Evolutionary conservation across 2,113 vertebrate genomes (phyloP), one percentile per base, ranked within the genome.

Genomic region (Nesoenas mayeri): DNA sequence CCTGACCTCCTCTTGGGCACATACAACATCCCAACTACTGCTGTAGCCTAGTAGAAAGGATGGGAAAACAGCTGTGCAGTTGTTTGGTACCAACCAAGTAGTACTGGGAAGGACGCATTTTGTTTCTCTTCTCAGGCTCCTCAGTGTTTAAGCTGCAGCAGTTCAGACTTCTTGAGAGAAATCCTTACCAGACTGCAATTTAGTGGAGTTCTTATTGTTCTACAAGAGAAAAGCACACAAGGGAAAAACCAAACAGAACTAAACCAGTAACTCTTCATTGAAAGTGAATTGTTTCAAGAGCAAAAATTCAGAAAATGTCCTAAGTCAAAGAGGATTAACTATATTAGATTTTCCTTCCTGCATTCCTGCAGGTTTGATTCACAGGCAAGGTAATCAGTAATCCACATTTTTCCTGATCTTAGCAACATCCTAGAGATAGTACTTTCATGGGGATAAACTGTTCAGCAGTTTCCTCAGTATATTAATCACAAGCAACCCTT

Each of bases 291-390:
- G 10, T 20, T 88, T 90, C 34, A 89, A 95, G 22, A 83, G 7
- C 44, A 94, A 93, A 91, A 85, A 48, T 91, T 93, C 50, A 54
- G 85, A 88, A 87, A 58, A 91, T 88, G 74, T 70, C 12, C 15
- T 29, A 56, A 71, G 29, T 58, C 60, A 85, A 51, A 60, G 5
- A 71, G 51, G 47, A 80, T 61, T 16, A 60, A 28, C 60, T 89
- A 28, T 32, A 80, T 80, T 26, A 95, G 12, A 54, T 83, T 79
- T 78, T 73, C 31, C 24, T 60, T 88, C 44, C 66, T 64, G 24
- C 40, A 62, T 91, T 83, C 78, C 64, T 74, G 29, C n/a, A 81
- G 57, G 21, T 67, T 95, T 89, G 61, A 67, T 75, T 91, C 62
- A 73, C 50, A 71, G 31, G 17, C 34, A 85, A 83, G n/a, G 11